Base-by-base conservation (phyloP, 64 coral and sea anemone species). In the Porites lutea region DNA sequence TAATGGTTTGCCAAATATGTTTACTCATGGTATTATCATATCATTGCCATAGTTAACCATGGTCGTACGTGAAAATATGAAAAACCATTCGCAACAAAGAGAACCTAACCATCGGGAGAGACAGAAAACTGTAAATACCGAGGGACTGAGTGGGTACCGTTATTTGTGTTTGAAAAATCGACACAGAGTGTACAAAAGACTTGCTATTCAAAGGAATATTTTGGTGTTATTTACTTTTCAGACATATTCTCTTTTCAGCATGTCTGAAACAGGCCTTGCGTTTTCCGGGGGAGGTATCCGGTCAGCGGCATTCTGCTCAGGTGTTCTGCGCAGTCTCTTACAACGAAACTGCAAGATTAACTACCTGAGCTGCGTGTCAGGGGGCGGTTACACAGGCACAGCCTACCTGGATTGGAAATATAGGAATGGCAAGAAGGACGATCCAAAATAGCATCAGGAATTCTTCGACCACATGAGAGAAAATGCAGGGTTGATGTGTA, bases 341-440 rank as follows among this genome's bases (percentile, higher is more conserved):
- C 91, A 93, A 60, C 86, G 63, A 11, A n/a, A 51, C 10, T 62
- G 75, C 54, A 86, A 59, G 74, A 79, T 93, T 49, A 84, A 88
- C 76, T 88, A 64, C 52, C 65, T 93, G 3, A 93, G 91, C 85
- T 88, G 84, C 61, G 91, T 93, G 3, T 93, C 91, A 18, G 91
- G 91, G 6, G 91, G 91, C 11, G 91, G 91, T 23, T 50, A 88
- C 11, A 88, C 76, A 51, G 91, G 83, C 21, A 80, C 85, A 19
- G 65, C 91, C 23, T 93, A 93, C 82, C 37, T 93, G 55, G 91
- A 93, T 66, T 93, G 91, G 91, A 93, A 93, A 72, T 93, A 88
- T 43, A 72, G 85, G 63, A 64, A 93, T 88, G 65, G 51, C 5
- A 77, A 93, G 11, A 62, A 48, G 9, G 91, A 88, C 14, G 6